A percentile compares a stretch with the other conserved stretches of the same genome.
These are phyloP conservation scores for Spodoptera frugiperda DNA, from an alignment of 1,140 invertebrate species.

Conservation along the genomic window DNA sequence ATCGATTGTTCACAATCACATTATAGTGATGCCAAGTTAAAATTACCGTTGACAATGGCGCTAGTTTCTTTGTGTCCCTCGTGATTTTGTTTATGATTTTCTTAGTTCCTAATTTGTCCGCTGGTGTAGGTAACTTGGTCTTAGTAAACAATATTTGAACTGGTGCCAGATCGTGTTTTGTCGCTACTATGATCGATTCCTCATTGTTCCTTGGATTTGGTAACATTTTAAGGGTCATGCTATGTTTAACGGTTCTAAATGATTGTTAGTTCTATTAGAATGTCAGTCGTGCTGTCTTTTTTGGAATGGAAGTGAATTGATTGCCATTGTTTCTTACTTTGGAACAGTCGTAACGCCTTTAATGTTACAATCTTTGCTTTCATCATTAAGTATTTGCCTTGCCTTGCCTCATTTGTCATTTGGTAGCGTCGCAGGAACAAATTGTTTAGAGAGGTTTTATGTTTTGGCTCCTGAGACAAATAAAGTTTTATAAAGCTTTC, in stretches of 20 bases:
- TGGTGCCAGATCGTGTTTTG: conserved; percentile 35
- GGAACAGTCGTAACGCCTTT: no score
- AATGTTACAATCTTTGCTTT: no score
- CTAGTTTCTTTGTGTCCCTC: no score
- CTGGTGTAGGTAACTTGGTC: no score
- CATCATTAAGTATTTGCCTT: not conserved
- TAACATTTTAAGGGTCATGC: conserved; percentile 35
- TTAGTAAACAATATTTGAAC: conserved; percentile 24
- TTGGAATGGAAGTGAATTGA: not conserved
- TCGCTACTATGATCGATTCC: conserved; percentile 38
- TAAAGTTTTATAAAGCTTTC: no score
- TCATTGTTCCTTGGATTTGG: conserved; percentile 38
- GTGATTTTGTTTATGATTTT: no score
- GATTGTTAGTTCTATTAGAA: not conserved
- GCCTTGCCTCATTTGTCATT: not conserved
- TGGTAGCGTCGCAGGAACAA: no score
- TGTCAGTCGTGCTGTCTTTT: not conserved
- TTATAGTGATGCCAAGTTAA: no score
- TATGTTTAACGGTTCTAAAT: conserved; percentile 26
- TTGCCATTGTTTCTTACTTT: not conserved
- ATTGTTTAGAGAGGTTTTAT: no score
- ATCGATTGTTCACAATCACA: conserved; percentile 34
- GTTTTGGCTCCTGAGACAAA: no score
- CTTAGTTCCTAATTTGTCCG: no score
- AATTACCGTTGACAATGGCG: no score